Base-by-base conservation (phyloP, 1,140 invertebrate genomes). In the Trypoxylus dichotomus region DNA sequence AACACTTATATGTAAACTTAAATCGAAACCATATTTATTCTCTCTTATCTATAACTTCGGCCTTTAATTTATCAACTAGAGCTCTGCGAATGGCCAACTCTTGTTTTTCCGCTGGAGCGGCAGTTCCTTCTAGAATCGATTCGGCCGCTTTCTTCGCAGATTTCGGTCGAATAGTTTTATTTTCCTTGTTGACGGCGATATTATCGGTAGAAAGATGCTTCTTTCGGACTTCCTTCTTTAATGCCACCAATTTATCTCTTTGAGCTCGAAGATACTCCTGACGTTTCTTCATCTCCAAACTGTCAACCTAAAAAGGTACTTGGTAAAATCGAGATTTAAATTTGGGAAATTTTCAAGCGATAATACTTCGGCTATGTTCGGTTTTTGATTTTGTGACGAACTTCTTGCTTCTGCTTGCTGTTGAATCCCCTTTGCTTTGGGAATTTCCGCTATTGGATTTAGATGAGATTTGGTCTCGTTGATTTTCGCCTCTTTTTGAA, bases 221-320 rank as follows among this genome's bases (percentile, higher is more conserved):
- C 82, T 94, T 93, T 27, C 96, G 88, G 21, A 94, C 95, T 85
- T 94, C 90, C 84, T 94, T 94, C 84, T 98, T 98, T 82, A 97
- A 84, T 19, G 94, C 93, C 37, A 98, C 88, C 21, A 98, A 89
- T 84, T 97, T 96, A 85, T 98, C 96, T 29, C 96, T 89, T 85
- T 97, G 96, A 68, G 93, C 90, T 37, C 94, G 91, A 27, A 98
- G 86, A 85, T 97, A 97, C 81, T 95, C 90, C 83, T 95, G 94
- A 0, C 96, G 89, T 76, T 92, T 91, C 78, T 90, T 89, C n/a
- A 97, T 86, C 81, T 97, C 95, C 74, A 91, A 90, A 82, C 32
- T 75, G 43, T 83, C 37, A 43, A 78, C 72, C 74, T 78, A 25
- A 76, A 76, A 60, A n/a, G 15, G 47, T 19, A 24, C n/a, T 41